phyloP scores from a whole-genome alignment of 92 coral and sea anemone species.

The Epizoanthus stellaris region DNA sequence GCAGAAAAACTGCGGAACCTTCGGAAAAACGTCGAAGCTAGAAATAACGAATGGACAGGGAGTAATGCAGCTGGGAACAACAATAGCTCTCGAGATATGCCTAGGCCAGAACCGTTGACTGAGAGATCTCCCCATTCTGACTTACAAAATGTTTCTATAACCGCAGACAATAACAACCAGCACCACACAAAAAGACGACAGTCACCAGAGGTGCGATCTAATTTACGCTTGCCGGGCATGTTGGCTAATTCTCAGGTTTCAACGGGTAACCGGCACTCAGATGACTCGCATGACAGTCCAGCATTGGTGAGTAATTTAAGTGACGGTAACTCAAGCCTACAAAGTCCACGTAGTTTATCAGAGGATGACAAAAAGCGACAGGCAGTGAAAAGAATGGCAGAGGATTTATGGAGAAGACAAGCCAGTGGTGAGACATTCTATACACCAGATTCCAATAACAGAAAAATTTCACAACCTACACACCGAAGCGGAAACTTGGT shows the following conservation, averaged over 20 bases:
- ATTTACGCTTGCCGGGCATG: background rate
- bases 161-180: background rate
- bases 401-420: slow-evolving; percentile 57
- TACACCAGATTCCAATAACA: background rate
- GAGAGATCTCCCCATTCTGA: background rate
- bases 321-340: background rate
- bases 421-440: slow-evolving; percentile 54
- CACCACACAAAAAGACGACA: background rate
- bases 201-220: background rate
- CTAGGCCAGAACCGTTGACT: background rate
- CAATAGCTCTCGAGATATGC: no score
- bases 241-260: background rate
- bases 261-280: background rate
- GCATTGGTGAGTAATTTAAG: background rate
- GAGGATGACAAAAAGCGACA: slow-evolving; percentile 37
- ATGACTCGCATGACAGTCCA: background rate
- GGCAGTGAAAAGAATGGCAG: slow-evolving; percentile 39
- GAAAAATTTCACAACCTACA: background rate
- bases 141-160: background rate
- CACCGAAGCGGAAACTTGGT: background rate
- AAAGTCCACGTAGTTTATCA: background rate
- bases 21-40: slow-evolving; percentile 38
- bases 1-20: slow-evolving; percentile 53
- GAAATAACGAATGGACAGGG: background rate
- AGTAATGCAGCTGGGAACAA: no score